phyloP scores from a whole-genome alignment of 2,888 invertebrate genomes.

The Blastobasis lacticolella region DNA sequence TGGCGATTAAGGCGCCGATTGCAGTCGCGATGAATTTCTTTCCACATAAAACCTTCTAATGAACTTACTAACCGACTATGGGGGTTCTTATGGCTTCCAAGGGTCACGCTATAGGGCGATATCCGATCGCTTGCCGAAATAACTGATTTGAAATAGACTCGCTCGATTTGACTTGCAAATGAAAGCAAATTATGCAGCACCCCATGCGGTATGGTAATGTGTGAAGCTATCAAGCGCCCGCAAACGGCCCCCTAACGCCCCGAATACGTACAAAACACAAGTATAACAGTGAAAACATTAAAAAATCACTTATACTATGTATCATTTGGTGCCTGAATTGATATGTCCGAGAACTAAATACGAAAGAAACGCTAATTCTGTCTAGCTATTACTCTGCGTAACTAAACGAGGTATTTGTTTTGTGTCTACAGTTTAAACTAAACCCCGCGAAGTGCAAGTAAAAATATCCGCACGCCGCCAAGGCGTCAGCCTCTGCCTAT shows the following conservation, averaged over 20 bases:
- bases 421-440: conserved; percentile 53
- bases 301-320: conserved; percentile 63
- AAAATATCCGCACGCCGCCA: conserved; percentile 43
- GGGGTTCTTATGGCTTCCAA: no score
- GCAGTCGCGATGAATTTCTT: no score
- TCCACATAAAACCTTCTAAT: no score
- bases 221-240: no score
- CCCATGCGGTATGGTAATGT: no score
- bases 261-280: conserved; percentile 7
- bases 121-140: no score
- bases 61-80: no score
- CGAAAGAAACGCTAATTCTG: conserved; percentile 61
- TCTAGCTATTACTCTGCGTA: conserved; percentile 62
- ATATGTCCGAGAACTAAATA: conserved; percentile 69
- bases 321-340: conserved; percentile 71
- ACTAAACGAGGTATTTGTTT: conserved; percentile 71
- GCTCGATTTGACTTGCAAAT: no score
- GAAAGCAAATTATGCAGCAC: no score
- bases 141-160: no score
- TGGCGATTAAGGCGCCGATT: no score
- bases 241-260: conserved; percentile 12
- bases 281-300: conserved; percentile 39
- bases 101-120: no score
- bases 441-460: conserved; percentile 51
- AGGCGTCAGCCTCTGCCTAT: conserved; percentile 49